These are phyloP conservation scores for Coreoperca whiteheadi DNA, from an alignment of 2,113 vertebrate genomes.

Conservation along the genomic window DNA sequence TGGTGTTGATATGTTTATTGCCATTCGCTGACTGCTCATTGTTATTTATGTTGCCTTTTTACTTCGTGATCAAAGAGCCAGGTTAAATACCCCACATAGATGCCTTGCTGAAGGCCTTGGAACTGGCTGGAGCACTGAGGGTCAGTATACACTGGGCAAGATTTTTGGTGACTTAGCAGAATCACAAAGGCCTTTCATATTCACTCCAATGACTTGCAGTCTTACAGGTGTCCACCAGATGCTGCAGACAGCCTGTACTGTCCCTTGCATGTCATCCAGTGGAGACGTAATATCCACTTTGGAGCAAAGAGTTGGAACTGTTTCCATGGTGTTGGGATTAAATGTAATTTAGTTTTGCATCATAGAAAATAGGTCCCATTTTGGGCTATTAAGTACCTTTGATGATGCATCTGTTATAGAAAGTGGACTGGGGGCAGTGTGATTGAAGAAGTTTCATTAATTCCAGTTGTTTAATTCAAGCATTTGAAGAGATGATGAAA, in stretches of 20 bases:
- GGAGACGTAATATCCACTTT: constrained; percentile 39
- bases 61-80: constrained; percentile 12
- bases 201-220: constrained; percentile 68
- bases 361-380: constrained; percentile 47
- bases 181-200: constrained; percentile 49
- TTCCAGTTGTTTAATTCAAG: constrained; percentile 37
- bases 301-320: constrained; percentile 35
- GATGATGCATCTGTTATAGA: constrained; percentile 51
- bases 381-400: constrained; percentile 53
- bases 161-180: constrained; percentile 60
- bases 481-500: constrained; percentile 51
- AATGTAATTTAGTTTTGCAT: constrained; percentile 57
- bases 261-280: constrained; percentile 45
- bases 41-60: constrained; percentile 65
- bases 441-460: constrained; percentile 50
- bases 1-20: constrained; percentile 60
- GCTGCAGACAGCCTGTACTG: constrained; percentile 73
- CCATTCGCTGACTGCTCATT: constrained; percentile 38
- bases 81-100: constrained; percentile 34
- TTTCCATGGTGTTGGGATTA: constrained; percentile 61
- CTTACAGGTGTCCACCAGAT: constrained; percentile 82
- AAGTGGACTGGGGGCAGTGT: constrained; percentile 20
- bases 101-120: background rate
- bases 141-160: constrained; percentile 34
- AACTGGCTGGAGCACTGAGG: constrained; percentile 22